A percentile compares a stretch with the other conserved stretches of the same genome.
phyloP scores from a whole-genome alignment of 2,113 vertebrate genomes.

The Thalassarche chlororhynchos region DNA sequence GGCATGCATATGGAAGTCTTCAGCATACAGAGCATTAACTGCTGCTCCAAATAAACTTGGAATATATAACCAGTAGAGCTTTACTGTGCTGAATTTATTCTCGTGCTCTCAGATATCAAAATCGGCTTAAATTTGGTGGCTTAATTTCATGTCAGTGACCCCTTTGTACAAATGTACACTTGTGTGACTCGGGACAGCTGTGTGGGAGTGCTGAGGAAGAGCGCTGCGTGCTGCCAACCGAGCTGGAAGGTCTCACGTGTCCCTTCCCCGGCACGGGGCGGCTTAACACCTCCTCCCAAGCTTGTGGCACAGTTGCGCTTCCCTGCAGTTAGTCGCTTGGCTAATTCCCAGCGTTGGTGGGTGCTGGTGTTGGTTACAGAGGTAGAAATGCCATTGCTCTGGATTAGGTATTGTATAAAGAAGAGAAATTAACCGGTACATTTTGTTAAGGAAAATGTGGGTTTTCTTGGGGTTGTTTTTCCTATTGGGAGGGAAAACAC shows the following conservation, averaged over 20 bases:
- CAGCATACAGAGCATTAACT: neutral
- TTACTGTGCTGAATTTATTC: neutral
- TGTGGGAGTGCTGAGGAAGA: neutral
- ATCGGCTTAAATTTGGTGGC: neutral
- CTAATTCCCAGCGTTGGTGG: neutral
- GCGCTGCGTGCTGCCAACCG: rapidly evolving
- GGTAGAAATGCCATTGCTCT: neutral
- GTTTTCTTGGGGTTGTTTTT: neutral
- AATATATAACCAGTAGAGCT: neutral
- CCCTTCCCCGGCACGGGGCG: neutral
- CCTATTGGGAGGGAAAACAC: neutral
- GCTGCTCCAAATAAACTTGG: neutral
- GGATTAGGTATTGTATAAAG: neutral
- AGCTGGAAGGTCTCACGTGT: neutral
- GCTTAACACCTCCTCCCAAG: neutral
- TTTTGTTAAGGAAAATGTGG: neutral
- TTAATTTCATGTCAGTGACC: neutral
- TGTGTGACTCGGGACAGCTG: neutral
- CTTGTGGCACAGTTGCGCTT: neutral
- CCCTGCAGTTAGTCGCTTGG: neutral
- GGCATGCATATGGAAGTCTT: neutral
- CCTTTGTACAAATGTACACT: neutral
- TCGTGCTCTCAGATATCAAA: neutral
- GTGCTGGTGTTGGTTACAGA: neutral
- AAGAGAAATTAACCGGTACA: neutral